Percentiles rank a stretch among this genome's conserved stretches.
Evolutionary conservation across 2,113 vertebrate species (phyloP).

Genomic region (Rattus rattus): DNA sequence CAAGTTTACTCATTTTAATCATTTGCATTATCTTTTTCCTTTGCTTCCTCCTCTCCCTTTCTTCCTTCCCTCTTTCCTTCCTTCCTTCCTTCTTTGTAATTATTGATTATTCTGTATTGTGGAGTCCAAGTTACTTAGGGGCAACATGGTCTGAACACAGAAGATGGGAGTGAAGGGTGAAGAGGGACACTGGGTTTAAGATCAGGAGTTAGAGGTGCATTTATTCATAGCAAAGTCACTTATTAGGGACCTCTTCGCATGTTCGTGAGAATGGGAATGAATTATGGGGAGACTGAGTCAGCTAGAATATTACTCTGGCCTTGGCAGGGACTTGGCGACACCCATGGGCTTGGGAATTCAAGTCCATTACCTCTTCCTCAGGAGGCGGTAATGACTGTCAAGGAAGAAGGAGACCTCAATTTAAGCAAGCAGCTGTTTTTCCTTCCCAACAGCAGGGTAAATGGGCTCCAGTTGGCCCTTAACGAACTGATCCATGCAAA

Average conservation of each 20-base stretch:
- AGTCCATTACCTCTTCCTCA: constrained; percentile 53
- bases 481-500: constrained; percentile 59
- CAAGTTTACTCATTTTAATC: not conserved
- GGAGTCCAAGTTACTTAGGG: not conserved
- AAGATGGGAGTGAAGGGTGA: not conserved
- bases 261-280: not conserved
- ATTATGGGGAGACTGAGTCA: not conserved
- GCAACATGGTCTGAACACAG: no score
- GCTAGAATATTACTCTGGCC: not conserved
- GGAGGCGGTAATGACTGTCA: constrained; percentile 55
- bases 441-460: constrained; percentile 64
- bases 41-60: not conserved
- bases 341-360: constrained; percentile 21
- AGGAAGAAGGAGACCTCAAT: constrained; percentile 71
- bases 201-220: not conserved
- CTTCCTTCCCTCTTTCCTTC: not conserved
- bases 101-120: not conserved
- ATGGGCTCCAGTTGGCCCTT: constrained; percentile 71
- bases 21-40: not conserved
- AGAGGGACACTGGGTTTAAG: not conserved
- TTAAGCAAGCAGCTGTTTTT: constrained; percentile 75
- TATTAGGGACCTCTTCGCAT: not conserved
- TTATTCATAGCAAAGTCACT: not conserved
- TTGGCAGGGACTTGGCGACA: not conserved
- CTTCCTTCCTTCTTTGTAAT: not conserved